These are phyloP conservation scores for Thymelicus sylvestris DNA, from an alignment of 2,888 invertebrate species.

Conservation along the genomic window DNA sequence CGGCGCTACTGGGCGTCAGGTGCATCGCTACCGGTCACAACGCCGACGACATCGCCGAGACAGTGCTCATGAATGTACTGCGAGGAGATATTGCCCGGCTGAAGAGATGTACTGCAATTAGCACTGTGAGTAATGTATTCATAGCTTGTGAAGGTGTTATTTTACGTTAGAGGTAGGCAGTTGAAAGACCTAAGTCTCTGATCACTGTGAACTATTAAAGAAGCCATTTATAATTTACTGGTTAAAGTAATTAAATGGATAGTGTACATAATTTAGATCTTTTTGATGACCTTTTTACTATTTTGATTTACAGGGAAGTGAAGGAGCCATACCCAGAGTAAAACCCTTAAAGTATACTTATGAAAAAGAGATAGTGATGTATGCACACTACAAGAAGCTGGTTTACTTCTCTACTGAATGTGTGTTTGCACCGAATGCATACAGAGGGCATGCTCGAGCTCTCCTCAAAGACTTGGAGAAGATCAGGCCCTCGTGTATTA, in stretches of 20 bases:
- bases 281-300: slow-evolving; percentile 8
- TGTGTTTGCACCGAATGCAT: slow-evolving; percentile 99
- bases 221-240: too few species aligned
- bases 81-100: slow-evolving; percentile 98
- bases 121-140: slow-evolving; percentile 87
- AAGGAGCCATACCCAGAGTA: slow-evolving; percentile 94
- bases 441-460: slow-evolving; percentile 95
- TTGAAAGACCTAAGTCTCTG: too few species aligned
- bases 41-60: slow-evolving; percentile 99
- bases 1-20: slow-evolving; percentile 93
- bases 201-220: too few species aligned
- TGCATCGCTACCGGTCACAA: slow-evolving; percentile 98
- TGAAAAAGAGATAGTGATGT: slow-evolving; percentile 99
- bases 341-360: slow-evolving; percentile 99
- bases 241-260: too few species aligned
- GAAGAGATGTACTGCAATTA: slow-evolving; percentile 95
- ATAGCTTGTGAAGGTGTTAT: too few species aligned
- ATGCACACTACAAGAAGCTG: slow-evolving; percentile 97
- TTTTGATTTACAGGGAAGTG: slow-evolving; percentile 85
- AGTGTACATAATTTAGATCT: too few species aligned
- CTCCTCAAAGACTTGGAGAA: slow-evolving; percentile 98
- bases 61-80: slow-evolving; percentile 98
- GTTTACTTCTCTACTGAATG: slow-evolving; percentile 99
- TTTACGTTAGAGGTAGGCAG: too few species aligned
- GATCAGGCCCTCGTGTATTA: slow-evolving; percentile 94